Percentiles rank a stretch among this genome's conserved stretches.
These are phyloP conservation scores for Myocastor coypus DNA, from an alignment of 2,113 vertebrate species.

Conservation along the genomic window DNA sequence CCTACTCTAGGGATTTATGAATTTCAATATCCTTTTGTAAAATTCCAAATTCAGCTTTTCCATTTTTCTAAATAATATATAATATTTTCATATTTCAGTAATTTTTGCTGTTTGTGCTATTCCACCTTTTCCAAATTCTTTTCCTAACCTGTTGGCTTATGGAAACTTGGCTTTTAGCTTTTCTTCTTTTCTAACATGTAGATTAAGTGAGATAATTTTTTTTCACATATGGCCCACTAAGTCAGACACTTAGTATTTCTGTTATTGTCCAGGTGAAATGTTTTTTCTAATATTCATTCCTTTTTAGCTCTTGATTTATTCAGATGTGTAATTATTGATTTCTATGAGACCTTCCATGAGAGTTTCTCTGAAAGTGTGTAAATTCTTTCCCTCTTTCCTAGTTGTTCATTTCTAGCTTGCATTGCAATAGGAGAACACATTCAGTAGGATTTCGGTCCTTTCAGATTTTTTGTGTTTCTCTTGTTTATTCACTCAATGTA, in stretches of 20 bases:
- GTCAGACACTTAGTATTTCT: not conserved
- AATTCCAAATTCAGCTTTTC: not conserved
- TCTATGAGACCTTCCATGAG: not conserved
- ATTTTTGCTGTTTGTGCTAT: not conserved
- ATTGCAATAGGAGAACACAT: not conserved
- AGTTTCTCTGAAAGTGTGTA: not conserved
- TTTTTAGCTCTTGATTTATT: not conserved
- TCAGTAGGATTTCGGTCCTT: not conserved
- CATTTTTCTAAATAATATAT: not conserved
- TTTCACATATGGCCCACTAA: not conserved
- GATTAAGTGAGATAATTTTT: not conserved
- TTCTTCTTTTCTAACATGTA: not conserved
- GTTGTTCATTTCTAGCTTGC: not conserved
- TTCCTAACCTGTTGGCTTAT: not conserved
- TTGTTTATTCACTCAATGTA: not conserved
- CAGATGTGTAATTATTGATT: not conserved
- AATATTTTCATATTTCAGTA: not conserved
- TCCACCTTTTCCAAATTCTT: not conserved
- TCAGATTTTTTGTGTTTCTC: not conserved
- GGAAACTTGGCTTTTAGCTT: not conserved
- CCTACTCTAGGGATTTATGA: not conserved
- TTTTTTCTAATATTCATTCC: not conserved
- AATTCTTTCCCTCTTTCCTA: not conserved
- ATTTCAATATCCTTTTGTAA: not conserved
- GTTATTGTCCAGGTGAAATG: not conserved